Percentiles rank a stretch among this genome's conserved stretches.
These are phyloP conservation scores for Pogonomyrmex californicus DNA, from an alignment of 1,140 invertebrate genomes.

Conservation along the genomic window DNA sequence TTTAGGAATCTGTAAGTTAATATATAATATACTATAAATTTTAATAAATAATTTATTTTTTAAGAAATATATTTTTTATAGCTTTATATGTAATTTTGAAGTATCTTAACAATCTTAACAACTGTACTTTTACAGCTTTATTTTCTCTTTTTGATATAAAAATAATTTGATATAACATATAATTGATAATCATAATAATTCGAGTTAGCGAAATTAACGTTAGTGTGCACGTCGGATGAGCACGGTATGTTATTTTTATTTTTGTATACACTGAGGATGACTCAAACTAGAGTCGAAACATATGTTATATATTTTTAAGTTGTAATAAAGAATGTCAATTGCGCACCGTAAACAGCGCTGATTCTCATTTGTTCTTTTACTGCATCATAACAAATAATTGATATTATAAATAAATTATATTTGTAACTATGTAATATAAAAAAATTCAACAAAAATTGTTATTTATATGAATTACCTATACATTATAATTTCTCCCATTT, in stretches of 20 bases:
- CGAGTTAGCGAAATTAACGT: no score
- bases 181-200: no score
- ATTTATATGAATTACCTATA: constrained; percentile 71
- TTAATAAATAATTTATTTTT: background rate
- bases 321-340: no score
- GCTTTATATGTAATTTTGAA: background rate
- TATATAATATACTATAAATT: background rate
- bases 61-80: background rate
- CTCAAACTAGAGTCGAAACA: no score
- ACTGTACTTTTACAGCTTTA: background rate
- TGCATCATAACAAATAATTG: no score
- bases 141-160: background rate
- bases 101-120: background rate
- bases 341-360: no score
- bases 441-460: background rate
- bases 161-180: background rate
- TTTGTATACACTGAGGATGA: no score
- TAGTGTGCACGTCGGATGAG: no score
- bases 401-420: no score
- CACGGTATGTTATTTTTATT: no score
- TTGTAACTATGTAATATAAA: background rate
- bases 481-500: constrained; percentile 72
- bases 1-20: constrained; percentile 85
- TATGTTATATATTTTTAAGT: no score
- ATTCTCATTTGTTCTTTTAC: no score